Evolutionary conservation across 2,113 vertebrate species (phyloP), one percentile per base, ranked within the genome.

Genomic region (Poeciliopsis turrubarensis): DNA sequence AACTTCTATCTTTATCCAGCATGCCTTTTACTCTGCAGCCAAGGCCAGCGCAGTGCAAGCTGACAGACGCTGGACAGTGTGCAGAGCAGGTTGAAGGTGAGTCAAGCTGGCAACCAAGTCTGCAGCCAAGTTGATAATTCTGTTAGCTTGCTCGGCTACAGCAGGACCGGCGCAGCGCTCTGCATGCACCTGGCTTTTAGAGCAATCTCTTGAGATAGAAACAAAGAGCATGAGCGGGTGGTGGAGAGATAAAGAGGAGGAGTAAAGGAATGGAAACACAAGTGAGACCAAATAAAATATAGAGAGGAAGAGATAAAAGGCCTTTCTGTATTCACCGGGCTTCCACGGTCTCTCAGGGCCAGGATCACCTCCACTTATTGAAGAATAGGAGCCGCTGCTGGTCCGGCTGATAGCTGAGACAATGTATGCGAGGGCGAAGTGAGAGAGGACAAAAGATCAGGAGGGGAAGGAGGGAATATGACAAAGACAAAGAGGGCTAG

Each of bases 271-370:
- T 66, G 75, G 76, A 85, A 89, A 86, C 79, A 81, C 76, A 62
- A 81, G 84, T 72, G 72, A 87, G 85, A 87, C 44, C 4, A 75
- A 79, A 63, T 65, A 82, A 76, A 86, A 86, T 82, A 83, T 82
- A 89, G 89, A 83, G 77, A 86, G 78, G 65, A 70, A 85, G 80
- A 87, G 86, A 90, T 89, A 89, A 89, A 89, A 91, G 85, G 83
- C 70, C 72, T 81, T 80, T 92, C 80, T 87, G 85, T 80, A 87
- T 89, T 89, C 81, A 83, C 70, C 57, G 5, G 37, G 81, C 82
- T 85, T 82, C 79, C 77, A 82, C 70, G 66, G 66, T 72, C 73
- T 77, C 75, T 72, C 61, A 19, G 69, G 87, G 69, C 68, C 13
- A 27, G 54, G 81, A 90, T 88, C 77, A 67, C 79, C 86, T 87